Base-by-base conservation (phyloP, 2,797 vertebrate genomes). In the Darevskia nairensis region DNA sequence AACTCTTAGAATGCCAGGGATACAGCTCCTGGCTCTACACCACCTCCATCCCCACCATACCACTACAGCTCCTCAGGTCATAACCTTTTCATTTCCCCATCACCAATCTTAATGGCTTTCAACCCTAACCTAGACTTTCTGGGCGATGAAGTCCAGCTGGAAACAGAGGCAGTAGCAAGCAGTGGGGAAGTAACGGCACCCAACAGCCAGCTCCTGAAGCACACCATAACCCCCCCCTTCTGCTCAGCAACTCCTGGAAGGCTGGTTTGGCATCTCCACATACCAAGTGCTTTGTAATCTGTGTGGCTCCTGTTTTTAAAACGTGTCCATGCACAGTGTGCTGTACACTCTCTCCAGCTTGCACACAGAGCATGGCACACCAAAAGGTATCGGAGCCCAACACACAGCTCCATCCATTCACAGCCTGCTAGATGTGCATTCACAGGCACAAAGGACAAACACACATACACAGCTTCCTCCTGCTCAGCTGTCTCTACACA, bases 401-500 rank as follows among this genome's bases (percentile, higher is more conserved):
- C 50, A 61, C 35, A 35, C 35, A 35, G 35, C 35, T 35, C 35
- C 35, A 35, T n/a, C 55, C 13, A 55, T 29, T 35, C 64, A n/a
- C 41, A 39, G 21, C 50, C 41, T 85, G 59, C 59, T 17, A 68
- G 35, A 92, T 88, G 91, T 50, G 61, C 74, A 81, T 46, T 21
- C 59, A 68, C 50, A 74, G 75, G 44, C 72, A 86, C 85, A 74
- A 64, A 88, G 44, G 11, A 86, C 89, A 86, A 91, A 90, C 25
- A 72, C 46, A 61, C 29, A 74, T 50, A 86, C 23, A 39, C 68
- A 82, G 61, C 76, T 61, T 25, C 13, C 25, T 61, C 44, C 64
- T 17, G 15, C 23, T 72, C 64, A n/a, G 25, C 68, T 3, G 15
- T 41, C 15, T 86, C 69, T 92, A 41, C 78, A 44, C 9, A n/a